phyloP scores from a whole-genome alignment of 1,140 invertebrate genomes.

The Campoletis sonorensis region DNA sequence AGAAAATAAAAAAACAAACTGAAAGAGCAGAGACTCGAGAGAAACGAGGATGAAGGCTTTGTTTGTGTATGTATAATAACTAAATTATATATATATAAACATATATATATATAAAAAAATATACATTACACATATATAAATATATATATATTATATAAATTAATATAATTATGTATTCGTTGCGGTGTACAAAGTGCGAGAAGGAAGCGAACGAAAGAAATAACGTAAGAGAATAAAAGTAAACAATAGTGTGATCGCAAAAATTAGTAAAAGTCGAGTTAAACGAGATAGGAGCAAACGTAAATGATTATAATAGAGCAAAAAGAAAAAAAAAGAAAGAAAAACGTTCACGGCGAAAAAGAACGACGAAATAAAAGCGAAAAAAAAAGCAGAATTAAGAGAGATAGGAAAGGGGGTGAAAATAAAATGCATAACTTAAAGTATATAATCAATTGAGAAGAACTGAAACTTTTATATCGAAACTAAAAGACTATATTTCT shows the following conservation, averaged over 20 bases:
- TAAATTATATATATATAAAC: constrained; percentile 51
- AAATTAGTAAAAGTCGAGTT: constrained; percentile 43
- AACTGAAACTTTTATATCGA: constrained; percentile 78
- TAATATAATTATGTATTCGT: constrained; percentile 75
- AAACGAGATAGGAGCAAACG: constrained; percentile 27
- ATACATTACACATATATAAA: constrained; percentile 51
- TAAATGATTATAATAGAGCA: constrained; percentile 22
- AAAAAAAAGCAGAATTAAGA: constrained; percentile 57
- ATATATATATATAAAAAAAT: constrained; percentile 66
- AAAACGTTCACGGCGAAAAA: constrained; percentile 51
- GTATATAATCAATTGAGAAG: constrained; percentile 72
- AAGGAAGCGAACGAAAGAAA: constrained; percentile 44
- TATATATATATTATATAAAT: constrained; percentile 63
- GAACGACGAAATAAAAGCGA: constrained; percentile 45
- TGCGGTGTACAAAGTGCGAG: constrained; percentile 73
- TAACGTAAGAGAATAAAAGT: constrained; percentile 29
- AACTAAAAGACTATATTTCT: constrained; percentile 78
- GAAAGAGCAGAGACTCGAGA: constrained; percentile 54
- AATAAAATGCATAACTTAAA: constrained; percentile 57
- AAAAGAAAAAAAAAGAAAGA: constrained; percentile 45
- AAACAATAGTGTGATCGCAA: constrained; percentile 33
- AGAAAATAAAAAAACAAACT: constrained; percentile 58
- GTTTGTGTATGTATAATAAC: constrained; percentile 74
- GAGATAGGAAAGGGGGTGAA: constrained; percentile 45
- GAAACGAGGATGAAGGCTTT: constrained; percentile 64